Percentiles rank a stretch among this genome's conserved stretches.
phyloP scores from a whole-genome alignment of 1,140 invertebrate species.

The Heliothis subflexa region DNA sequence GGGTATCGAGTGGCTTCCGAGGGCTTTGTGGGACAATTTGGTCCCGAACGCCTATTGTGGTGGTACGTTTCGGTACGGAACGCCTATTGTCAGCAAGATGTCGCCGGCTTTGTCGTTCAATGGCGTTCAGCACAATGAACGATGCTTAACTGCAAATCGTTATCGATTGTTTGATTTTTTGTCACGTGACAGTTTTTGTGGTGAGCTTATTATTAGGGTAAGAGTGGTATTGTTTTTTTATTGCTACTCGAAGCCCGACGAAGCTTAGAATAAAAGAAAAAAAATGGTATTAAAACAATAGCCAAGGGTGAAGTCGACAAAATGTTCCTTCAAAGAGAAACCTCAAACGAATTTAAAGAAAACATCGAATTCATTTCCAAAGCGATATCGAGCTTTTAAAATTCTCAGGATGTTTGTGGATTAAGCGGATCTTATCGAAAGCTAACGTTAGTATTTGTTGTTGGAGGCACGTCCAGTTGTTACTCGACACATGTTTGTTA shows the following conservation, averaged over 20 bases:
- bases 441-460: neutral
- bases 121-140: conserved; percentile 41
- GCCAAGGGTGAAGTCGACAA: no score
- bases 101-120: conserved; percentile 63
- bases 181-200: conserved; percentile 28
- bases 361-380: neutral
- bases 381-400: neutral
- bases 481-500: conserved; percentile 31
- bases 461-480: conserved; percentile 33
- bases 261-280: neutral
- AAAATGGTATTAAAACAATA: neutral
- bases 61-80: conserved; percentile 48
- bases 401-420: neutral
- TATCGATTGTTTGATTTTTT: conserved; percentile 42
- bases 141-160: conserved; percentile 20
- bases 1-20: conserved; percentile 78
- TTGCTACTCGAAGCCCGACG: neutral
- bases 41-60: conserved; percentile 68
- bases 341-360: neutral
- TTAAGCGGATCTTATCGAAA: conserved; percentile 13
- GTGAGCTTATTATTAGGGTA: conserved; percentile 6
- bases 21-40: conserved; percentile 71
- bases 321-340: neutral
- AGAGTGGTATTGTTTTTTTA: conserved; percentile 4
- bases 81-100: conserved; percentile 69